Base-by-base conservation (phyloP, 2,888 invertebrate species). In the Clivina fossor region DNA sequence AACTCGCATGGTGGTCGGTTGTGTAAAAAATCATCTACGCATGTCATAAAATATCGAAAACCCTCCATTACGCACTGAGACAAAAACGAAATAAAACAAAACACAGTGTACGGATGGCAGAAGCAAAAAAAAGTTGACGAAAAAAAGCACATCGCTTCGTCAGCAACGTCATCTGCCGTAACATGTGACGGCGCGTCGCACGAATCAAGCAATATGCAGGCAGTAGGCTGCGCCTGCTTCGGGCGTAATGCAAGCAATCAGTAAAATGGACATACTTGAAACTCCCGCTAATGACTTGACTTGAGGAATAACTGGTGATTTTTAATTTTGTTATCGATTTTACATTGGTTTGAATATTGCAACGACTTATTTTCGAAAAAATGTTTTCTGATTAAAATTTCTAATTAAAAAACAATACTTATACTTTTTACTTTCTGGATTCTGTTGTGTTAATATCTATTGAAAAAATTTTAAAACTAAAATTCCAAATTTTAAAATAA, bases 101-200 rank as follows among this genome's bases (percentile, higher is more conserved):
- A n/a, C n/a, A n/a, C n/a, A n/a, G n/a, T n/a, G n/a, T n/a, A n/a
- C n/a, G n/a, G n/a, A n/a, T n/a, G n/a, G 33, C n/a, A 38, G 7
- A 8, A 18, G 16, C n/a, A 38, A 38, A 49, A 22, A 44, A 33
- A 22, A 33, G 19, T 16, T 18, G 20, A 44, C 24, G 20, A 53
- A 53, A 53, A 53, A 53, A 43, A 7, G 33, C 15, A 35, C 24
- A 22, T 43, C 53, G 51, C 26, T 48, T 50, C 43, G 33, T 43
- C 33, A 43, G 30, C 30, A 48, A 51, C 51, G 53, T 53, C 53
- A 53, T 53, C 53, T 53, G 53, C 53, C 30, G 53, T 16, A 53
- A 53, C 53, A 53, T 53, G 53, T 53, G 53, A 53, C 53, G 40
- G 41, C 24, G 32, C 41, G 51, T 43, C 51, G 30, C 30, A 24